phyloP scores from a whole-genome alignment of 2,888 invertebrate species.

The Pristionchus exspectatus region DNA sequence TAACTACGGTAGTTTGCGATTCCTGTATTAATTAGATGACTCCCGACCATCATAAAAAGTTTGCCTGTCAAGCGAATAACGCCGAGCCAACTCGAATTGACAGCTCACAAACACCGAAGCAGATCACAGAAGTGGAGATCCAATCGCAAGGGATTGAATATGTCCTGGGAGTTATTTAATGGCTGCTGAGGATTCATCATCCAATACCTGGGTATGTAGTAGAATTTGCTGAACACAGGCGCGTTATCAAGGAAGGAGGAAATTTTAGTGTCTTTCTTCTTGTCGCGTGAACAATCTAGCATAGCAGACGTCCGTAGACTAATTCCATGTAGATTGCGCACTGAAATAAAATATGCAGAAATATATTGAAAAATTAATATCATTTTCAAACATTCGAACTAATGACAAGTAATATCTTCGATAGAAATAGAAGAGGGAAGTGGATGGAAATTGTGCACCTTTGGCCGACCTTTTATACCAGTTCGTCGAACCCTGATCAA shows the following conservation, averaged over 20 bases:
- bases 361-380: neutral
- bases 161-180: neutral
- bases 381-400: neutral
- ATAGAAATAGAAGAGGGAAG: neutral
- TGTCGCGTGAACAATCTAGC: neutral
- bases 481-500: neutral
- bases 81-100: constrained; percentile 72
- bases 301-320: neutral
- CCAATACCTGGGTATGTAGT: neutral
- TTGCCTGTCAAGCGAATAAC: constrained; percentile 59
- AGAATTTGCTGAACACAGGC: neutral
- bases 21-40: neutral
- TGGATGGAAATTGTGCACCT: neutral
- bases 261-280: neutral
- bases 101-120: constrained; percentile 76
- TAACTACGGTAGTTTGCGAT: constrained; percentile 1
- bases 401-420: neutral
- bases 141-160: constrained; percentile 66
- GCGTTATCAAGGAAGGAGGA: neutral
- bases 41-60: neutral
- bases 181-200: neutral
- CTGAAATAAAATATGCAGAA: neutral
- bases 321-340: neutral
- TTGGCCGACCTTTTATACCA: neutral
- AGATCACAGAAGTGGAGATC: constrained; percentile 74